Percentiles rank a stretch among this genome's conserved stretches.
phyloP scores from a whole-genome alignment of 2,113 vertebrate genomes.

The Cyphomyrus discorhynchus region DNA sequence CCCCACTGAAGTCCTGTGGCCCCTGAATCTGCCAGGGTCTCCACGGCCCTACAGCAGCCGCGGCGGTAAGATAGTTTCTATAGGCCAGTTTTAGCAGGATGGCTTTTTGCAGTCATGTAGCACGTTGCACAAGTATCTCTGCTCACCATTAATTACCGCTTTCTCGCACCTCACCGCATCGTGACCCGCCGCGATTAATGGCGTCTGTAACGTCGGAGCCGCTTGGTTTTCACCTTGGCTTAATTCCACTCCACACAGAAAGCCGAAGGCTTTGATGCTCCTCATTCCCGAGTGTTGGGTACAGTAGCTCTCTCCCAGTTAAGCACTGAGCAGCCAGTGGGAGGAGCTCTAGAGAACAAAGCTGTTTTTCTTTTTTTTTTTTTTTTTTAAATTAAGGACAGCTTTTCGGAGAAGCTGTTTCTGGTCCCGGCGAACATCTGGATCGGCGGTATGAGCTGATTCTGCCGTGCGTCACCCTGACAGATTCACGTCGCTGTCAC shows the following conservation, averaged over 20 bases:
- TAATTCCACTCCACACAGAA: background rate
- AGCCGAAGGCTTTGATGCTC: background rate
- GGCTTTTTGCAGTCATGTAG: background rate
- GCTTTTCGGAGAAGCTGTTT: background rate
- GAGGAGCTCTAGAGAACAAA: background rate
- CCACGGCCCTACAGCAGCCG: background rate
- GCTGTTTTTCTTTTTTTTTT: background rate
- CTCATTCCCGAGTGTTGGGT: background rate
- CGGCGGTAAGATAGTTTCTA: no score
- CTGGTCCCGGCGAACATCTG: background rate
- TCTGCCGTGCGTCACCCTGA: background rate
- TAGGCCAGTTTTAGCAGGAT: background rate
- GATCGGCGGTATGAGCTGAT: background rate
- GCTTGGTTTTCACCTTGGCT: background rate
- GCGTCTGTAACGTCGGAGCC: background rate
- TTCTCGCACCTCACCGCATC: background rate
- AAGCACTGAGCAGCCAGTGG: background rate
- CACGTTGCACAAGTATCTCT: background rate
- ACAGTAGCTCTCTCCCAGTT: background rate
- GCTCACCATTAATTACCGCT: background rate
- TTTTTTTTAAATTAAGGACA: background rate
- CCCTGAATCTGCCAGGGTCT: background rate
- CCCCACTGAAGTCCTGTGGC: background rate
- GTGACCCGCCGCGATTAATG: background rate
- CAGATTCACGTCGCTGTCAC: background rate